Base-by-base conservation (phyloP, 2,888 invertebrate species). In the Dryobota labecula region DNA sequence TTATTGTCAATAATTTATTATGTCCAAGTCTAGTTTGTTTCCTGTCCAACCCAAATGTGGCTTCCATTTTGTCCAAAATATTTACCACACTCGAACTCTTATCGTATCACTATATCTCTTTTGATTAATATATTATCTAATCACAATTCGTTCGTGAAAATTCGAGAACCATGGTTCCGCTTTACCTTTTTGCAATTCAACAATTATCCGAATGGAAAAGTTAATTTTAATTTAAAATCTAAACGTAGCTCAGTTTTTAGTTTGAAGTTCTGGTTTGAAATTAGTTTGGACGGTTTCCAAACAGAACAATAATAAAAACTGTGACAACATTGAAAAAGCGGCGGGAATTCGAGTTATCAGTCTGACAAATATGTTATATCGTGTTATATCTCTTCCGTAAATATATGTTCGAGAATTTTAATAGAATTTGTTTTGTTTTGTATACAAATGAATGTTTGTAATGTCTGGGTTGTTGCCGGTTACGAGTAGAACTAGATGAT, bases 241-340 rank as follows among this genome's bases (percentile, higher is more conserved):
- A 53, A 47, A 60, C 60, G n/a, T 53, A 67, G 62, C 72, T 43
- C 33, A 71, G 49, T 70, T 81, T 65, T 70, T 43, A 36, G 56
- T 79, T 54, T 36, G 41, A 38, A 45, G 43, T 77, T 66, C 58
- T 56, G 53, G 61, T 78, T 73, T 61, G 20, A 54, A 68, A 67
- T 68, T 65, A 54, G 47, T 83, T 83, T 83, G 85, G 83, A 80
- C 41, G 20, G 33, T 53, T n/a, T 73, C 83, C 85, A 83, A 79
- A 62, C 41, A 47, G 69, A 62, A 79, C 69, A 76, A 64, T 66
- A 68, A 70, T 82, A 79, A 79, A 83, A 66, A 69, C 41, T 70
- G 60, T 61, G 67, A 72, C 66, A 83, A 57, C 69, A 62, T 54
- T 69, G 56, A 64, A 81, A 74, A 72, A 69, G 36, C 45, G 69